Evolutionary conservation across 2,797 vertebrate species (phyloP).

Genomic region (Smutsia gigantea): DNA sequence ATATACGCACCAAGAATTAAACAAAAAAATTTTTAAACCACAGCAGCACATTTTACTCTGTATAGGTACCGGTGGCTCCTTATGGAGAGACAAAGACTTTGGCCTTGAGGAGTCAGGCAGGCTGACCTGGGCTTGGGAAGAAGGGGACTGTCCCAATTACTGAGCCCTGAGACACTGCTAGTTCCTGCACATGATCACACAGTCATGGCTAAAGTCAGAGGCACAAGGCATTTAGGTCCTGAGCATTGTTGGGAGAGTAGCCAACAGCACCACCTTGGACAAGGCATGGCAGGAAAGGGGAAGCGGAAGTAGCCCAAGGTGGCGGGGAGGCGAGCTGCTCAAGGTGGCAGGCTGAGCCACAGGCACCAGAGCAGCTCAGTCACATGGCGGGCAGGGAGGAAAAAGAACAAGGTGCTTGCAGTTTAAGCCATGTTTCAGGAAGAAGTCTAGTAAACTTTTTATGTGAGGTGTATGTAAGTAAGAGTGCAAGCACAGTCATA

Average conservation of each 20-base stretch:
- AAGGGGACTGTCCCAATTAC: background rate
- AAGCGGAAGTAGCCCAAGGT: fast-evolving
- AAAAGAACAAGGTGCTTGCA: background rate
- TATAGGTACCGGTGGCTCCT: background rate
- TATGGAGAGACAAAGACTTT: background rate
- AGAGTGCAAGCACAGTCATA: background rate
- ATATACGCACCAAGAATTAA: too few species aligned
- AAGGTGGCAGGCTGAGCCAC: background rate
- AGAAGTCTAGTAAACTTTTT: background rate
- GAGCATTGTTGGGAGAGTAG: fast-evolving
- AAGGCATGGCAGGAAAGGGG: background rate
- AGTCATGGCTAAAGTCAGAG: background rate
- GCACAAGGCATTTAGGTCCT: fast-evolving
- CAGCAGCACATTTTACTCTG: background rate
- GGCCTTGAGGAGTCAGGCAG: background rate
- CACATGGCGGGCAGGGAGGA: fast-evolving
- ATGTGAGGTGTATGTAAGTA: fast-evolving
- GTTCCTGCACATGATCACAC: background rate
- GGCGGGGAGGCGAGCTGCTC: background rate
- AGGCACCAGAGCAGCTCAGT: background rate
- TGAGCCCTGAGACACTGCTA: too few species aligned
- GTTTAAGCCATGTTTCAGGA: background rate
- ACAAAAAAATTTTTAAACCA: background rate
- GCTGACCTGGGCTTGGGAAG: background rate
- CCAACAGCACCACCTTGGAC: fast-evolving